phyloP scores from a whole-genome alignment of 2,113 vertebrate species.

The Tyto alba region DNA sequence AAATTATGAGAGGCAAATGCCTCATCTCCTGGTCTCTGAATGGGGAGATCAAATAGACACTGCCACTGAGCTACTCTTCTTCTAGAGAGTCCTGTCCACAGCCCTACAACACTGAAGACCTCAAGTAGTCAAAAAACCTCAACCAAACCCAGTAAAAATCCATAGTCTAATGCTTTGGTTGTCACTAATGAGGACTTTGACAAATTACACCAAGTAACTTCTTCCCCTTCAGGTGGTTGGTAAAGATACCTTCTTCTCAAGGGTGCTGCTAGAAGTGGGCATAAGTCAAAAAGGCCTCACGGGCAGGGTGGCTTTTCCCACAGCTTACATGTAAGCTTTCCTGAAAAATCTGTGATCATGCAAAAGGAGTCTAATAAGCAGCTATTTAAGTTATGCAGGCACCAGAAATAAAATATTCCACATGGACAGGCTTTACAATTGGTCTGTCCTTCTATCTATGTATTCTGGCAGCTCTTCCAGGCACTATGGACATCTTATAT shows the following conservation, averaged over 20 bases:
- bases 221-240: not conserved
- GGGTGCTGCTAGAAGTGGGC: not conserved
- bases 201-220: not conserved
- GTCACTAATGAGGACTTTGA: not conserved
- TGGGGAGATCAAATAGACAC: not conserved
- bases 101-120: not conserved
- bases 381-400: not conserved
- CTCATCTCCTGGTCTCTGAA: not conserved
- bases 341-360: not conserved
- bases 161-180: not conserved
- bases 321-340: not conserved
- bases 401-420: not conserved
- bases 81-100: not conserved
- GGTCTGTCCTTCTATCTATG: not conserved
- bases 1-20: not conserved
- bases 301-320: not conserved
- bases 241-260: not conserved
- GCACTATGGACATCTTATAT: not conserved
- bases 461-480: slow-evolving; percentile 1
- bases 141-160: not conserved
- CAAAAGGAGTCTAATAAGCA: not conserved
- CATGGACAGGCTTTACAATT: not conserved
- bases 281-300: not conserved
- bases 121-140: not conserved
- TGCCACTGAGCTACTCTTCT: not conserved